A percentile compares a stretch with the other conserved stretches of the same genome.
Evolutionary conservation across 2,113 vertebrate species (phyloP).

Genomic region (Leptodactylus fuscus): DNA sequence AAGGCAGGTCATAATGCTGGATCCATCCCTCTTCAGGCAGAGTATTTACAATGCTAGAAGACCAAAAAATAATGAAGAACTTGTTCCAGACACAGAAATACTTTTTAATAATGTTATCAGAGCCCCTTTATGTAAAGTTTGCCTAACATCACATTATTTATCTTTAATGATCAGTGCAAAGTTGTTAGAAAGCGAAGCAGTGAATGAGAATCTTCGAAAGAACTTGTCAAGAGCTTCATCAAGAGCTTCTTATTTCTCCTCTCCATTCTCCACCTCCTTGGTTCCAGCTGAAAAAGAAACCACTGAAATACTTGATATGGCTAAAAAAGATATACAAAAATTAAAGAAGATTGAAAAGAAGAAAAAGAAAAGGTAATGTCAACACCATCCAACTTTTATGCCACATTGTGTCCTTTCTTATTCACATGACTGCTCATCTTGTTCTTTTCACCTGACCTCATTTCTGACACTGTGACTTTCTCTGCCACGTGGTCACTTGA

Average conservation of each 20-base stretch:
- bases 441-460: background rate
- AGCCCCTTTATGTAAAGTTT: background rate
- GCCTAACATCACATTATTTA: background rate
- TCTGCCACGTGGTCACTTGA: background rate
- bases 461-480: background rate
- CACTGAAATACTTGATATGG: constrained; percentile 91
- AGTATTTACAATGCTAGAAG: no score
- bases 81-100: no score
- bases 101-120: background rate
- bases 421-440: background rate
- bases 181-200: constrained; percentile 92
- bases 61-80: no score
- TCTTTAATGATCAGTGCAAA: constrained; percentile 81
- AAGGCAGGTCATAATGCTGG: no score
- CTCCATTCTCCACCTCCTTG: constrained; percentile 77
- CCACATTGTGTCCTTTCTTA: no score
- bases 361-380: constrained; percentile 92
- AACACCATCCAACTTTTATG: constrained; percentile 24
- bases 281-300: constrained; percentile 87
- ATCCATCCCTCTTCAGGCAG: no score
- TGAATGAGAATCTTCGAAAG: constrained; percentile 91
- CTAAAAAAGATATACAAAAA: constrained; percentile 95
- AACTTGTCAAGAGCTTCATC: constrained; percentile 86
- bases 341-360: constrained; percentile 93
- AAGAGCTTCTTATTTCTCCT: constrained; percentile 80